A percentile compares a stretch with the other conserved stretches of the same genome.
phyloP scores from a whole-genome alignment of 2,797 vertebrate species.

The Anomalospiza imberbis region DNA sequence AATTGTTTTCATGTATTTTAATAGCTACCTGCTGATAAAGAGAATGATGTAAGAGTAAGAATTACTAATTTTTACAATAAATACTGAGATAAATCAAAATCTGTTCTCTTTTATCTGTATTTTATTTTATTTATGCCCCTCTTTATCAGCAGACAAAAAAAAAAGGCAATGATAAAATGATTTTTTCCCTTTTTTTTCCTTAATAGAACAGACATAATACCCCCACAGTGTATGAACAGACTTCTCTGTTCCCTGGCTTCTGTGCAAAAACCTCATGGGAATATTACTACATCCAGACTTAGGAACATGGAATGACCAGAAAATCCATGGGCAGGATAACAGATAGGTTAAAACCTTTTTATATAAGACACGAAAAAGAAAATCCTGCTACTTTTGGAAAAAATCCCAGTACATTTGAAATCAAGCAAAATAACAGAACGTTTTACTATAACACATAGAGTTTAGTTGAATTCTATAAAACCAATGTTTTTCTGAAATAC shows the following conservation, averaged over 20 bases:
- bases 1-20: background rate
- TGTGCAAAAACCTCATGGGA: slow-evolving; percentile 42
- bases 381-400: background rate
- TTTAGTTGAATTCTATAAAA: background rate
- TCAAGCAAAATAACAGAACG: background rate
- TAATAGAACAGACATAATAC: slow-evolving; percentile 1
- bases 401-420: background rate
- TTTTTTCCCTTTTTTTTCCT: background rate
- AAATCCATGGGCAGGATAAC: background rate
- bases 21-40: background rate
- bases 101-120: background rate
- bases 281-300: background rate
- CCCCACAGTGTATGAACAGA: background rate
- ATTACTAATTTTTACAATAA: background rate
- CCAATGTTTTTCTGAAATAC: background rate
- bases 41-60: background rate
- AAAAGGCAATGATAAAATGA: background rate
- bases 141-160: background rate
- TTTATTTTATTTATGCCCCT: background rate
- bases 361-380: background rate
- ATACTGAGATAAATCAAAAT: background rate
- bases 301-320: slow-evolving; percentile 19
- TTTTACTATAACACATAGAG: background rate
- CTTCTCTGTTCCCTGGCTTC: slow-evolving; percentile 15
- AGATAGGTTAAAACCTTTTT: background rate